Evolutionary conservation across 2,888 invertebrate genomes (phyloP).

Genomic region (Ophraella communa): DNA sequence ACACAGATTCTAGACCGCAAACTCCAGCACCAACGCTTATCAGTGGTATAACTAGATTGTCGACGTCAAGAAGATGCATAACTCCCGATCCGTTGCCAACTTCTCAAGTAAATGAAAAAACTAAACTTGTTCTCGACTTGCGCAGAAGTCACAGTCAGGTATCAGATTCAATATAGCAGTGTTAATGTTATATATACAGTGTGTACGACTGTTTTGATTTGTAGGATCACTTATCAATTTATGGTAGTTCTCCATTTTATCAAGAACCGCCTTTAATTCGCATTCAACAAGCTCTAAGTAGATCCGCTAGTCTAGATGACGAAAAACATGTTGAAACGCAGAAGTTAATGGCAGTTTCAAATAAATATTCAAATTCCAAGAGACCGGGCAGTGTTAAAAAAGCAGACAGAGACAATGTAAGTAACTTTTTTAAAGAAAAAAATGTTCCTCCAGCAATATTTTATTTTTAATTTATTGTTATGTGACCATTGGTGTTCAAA

Average conservation of each 20-base stretch:
- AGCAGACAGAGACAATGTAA: slow-evolving; percentile 26
- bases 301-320: slow-evolving; percentile 45
- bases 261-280: slow-evolving; percentile 58
- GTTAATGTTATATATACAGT: neutral
- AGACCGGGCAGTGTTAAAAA: slow-evolving; percentile 28
- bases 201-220: no score
- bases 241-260: slow-evolving; percentile 57
- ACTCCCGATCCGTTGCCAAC: slow-evolving; percentile 73
- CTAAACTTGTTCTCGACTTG: slow-evolving; percentile 76
- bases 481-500: no score
- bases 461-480: no score
- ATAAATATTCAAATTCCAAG: slow-evolving; percentile 28
- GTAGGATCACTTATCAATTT: slow-evolving; percentile 64
- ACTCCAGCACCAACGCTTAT: slow-evolving; percentile 81
- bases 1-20: slow-evolving; percentile 82
- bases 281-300: slow-evolving; percentile 51
- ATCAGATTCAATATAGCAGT: neutral
- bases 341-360: slow-evolving; percentile 11
- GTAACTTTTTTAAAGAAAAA: no score
- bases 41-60: slow-evolving; percentile 74
- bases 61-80: slow-evolving; percentile 71
- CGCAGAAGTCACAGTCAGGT: slow-evolving; percentile 73
- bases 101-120: slow-evolving; percentile 62
- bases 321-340: slow-evolving; percentile 20
- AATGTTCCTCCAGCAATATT: neutral